Evolutionary conservation across 2,888 invertebrate species (phyloP).

Genomic region (Syrphus vitripennis): DNA sequence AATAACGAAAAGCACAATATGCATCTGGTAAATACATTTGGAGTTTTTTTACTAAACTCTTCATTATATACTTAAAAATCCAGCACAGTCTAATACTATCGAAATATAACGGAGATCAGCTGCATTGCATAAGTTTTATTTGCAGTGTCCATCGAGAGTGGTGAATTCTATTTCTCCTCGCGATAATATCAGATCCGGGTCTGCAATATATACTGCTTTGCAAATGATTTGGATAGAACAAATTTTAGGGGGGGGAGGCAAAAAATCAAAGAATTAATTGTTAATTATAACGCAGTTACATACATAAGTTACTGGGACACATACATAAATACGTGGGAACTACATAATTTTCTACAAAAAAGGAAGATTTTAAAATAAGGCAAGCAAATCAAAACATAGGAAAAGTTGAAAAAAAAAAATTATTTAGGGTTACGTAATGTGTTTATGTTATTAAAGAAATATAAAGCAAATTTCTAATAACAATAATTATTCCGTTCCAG

Average conservation of each 20-base stretch:
- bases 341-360: not conserved
- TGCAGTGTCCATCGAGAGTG: constrained; percentile 77
- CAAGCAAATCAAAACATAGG: not conserved
- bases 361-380: not conserved
- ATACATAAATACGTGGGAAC: not conserved
- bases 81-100: constrained; percentile 34
- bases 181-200: constrained; percentile 81
- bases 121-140: constrained; percentile 69
- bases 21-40: constrained; percentile 42
- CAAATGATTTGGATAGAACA: constrained; percentile 72
- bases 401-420: not conserved
- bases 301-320: not conserved
- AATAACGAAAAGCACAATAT: constrained; percentile 51
- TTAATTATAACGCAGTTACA: constrained; percentile 21
- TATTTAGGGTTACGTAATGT: too few species aligned
- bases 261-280: constrained; percentile 41
- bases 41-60: constrained; percentile 3
- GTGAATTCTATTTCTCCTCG: constrained; percentile 82
- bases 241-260: not conserved
- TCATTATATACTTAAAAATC: constrained; percentile 19
- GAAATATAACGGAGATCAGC: constrained; percentile 22
- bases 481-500: too few species aligned
- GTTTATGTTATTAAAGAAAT: too few species aligned
- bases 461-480: too few species aligned
- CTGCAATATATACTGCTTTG: constrained; percentile 81